Percentiles rank a stretch among this genome's conserved stretches.
Conservation (phyloP, 2,888 invertebrate species). For the Euproctis similis region DNA sequence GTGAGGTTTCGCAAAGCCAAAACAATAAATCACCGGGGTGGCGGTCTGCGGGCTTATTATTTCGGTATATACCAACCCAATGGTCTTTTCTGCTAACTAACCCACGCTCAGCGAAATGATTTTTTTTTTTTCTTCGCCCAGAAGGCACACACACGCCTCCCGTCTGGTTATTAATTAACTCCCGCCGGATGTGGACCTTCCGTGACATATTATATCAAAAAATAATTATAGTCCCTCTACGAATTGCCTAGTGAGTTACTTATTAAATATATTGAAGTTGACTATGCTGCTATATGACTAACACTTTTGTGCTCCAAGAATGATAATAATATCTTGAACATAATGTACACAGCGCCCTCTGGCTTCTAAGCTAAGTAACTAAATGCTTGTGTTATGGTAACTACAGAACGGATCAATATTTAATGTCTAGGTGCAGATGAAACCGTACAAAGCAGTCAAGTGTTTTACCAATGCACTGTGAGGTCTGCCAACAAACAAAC, state of each 20-base stretch:
- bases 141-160: slow-evolving; percentile 31
- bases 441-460: no score
- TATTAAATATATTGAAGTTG: slow-evolving; percentile 20
- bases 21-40: slow-evolving; percentile 65
- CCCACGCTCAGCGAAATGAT: slow-evolving; percentile 47
- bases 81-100: slow-evolving; percentile 58
- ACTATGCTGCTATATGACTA: no score
- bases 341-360: no score
- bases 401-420: no score
- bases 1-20: slow-evolving; percentile 67
- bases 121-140: slow-evolving; percentile 54
- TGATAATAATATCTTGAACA: no score
- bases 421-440: no score
- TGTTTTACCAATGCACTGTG: no score
- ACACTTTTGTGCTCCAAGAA: no score
- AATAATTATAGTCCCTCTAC: slow-evolving; percentile 33
- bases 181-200: slow-evolving; percentile 36
- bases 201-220: slow-evolving; percentile 41
- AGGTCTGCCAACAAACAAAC: no score
- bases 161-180: slow-evolving; percentile 63
- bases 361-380: no score
- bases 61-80: slow-evolving; percentile 53
- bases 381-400: no score
- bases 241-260: slow-evolving; percentile 24
- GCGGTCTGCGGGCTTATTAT: slow-evolving; percentile 66